phyloP scores from a whole-genome alignment of 2,797 vertebrate genomes.

The Rhinogobio ventralis region DNA sequence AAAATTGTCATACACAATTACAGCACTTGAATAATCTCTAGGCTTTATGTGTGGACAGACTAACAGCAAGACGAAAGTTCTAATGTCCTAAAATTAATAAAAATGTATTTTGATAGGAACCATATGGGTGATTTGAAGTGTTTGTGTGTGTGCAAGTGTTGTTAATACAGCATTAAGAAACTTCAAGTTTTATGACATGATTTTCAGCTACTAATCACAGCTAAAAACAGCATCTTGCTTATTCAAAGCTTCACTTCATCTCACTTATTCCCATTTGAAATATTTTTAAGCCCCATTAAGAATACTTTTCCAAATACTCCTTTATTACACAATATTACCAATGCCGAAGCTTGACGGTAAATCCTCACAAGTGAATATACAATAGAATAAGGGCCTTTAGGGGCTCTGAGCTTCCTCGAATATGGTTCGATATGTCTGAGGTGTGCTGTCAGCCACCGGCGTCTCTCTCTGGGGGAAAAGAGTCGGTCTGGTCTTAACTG shows the following conservation, averaged over 20 bases:
- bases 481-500: constrained; percentile 56
- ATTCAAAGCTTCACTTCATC: neutral
- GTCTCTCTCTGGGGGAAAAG: constrained; percentile 67
- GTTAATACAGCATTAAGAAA: neutral
- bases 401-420: constrained; percentile 56
- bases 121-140: neutral
- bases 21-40: constrained; percentile 11
- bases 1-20: neutral
- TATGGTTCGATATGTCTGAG: constrained; percentile 75
- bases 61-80: neutral
- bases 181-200: neutral
- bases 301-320: neutral
- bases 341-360: neutral
- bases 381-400: constrained; percentile 19
- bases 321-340: neutral
- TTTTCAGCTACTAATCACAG: neutral
- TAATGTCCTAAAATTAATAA: neutral
- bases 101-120: neutral
- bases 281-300: neutral
- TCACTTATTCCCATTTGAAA: neutral
- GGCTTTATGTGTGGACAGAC: neutral
- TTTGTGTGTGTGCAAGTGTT: neutral
- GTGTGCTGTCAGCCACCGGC: constrained; percentile 68
- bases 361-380: neutral
- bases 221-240: neutral